phyloP scores from a whole-genome alignment of 2,888 invertebrate genomes.

The Drosophila ustulata region DNA sequence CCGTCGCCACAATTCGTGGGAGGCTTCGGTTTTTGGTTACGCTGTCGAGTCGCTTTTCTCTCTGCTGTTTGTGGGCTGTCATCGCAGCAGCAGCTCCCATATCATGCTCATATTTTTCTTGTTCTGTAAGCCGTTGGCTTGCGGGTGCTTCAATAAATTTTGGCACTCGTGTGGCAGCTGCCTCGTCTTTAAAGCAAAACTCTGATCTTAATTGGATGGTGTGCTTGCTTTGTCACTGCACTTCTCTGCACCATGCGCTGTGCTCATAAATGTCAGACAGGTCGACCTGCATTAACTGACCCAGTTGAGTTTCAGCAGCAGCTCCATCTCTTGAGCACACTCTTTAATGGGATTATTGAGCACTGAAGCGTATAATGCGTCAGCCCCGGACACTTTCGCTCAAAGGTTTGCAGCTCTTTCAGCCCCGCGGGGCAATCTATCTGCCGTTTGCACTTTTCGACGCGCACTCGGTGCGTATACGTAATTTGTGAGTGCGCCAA shows the following conservation, averaged over 20 bases:
- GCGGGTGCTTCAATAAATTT: constrained; percentile 47
- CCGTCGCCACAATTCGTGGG: constrained; percentile 65
- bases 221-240: constrained; percentile 32
- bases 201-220: constrained; percentile 51
- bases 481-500: neutral
- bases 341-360: constrained; percentile 81
- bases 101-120: constrained; percentile 42
- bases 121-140: constrained; percentile 44
- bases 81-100: constrained; percentile 26
- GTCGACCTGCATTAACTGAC: constrained; percentile 73
- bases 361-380: constrained; percentile 78
- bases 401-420: constrained; percentile 39
- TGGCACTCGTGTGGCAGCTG: constrained; percentile 35
- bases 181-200: constrained; percentile 25
- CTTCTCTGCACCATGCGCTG: neutral
- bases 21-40: constrained; percentile 62
- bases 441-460: constrained; percentile 37
- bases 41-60: constrained; percentile 8
- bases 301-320: constrained; percentile 57
- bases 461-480: constrained; percentile 49
- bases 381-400: constrained; percentile 50
- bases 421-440: constrained; percentile 27
- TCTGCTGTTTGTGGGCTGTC: constrained; percentile 32
- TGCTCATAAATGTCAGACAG: constrained; percentile 70
- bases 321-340: constrained; percentile 19